Evolutionary conservation across 2,888 invertebrate genomes (phyloP), one percentile per base, ranked within the genome.

Genomic region (Luperina testacea): DNA sequence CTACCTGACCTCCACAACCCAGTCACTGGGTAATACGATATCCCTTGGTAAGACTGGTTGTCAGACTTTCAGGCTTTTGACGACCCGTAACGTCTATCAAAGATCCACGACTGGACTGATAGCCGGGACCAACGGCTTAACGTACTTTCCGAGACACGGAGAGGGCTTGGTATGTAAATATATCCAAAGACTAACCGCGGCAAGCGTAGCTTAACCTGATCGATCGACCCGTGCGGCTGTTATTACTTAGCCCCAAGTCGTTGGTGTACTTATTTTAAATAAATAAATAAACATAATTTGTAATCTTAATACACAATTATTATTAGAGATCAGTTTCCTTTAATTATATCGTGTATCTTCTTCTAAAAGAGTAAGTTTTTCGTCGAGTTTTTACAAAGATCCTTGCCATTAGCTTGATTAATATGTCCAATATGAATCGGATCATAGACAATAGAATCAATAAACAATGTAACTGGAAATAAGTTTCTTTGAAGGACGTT

Each of bases 381-480:
- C 13, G 53, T 53, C 17, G 53, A 17, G 13, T 80, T 32, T 24
- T 45, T 45, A 20, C 24, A 38, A 71, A 80, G 17, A 64, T 13
- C 15, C 20, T 42, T 70, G n/a, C 8, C 20, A 20, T 11, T 20
- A 73, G 32, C n/a, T 20, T 53, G 53, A 68, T 75, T 75, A 51
- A n/a, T 76, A 68, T 82, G 38, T 61, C 59, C 17, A 67, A 53
- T 17, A 53, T 67, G 8, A 77, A 61, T 61, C 9, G 4, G 24
- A 76, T 77, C 45, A n/a, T 9, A 82, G 27, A 61, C 67, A 61
- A 75, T n/a, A 48, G n/a, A 32, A 59, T 51, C 42, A 75, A 59
- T 20, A 63, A 42, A 77, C 38, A 45, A 68, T n/a, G 7, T 20
- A 6, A 76, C 20, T 38, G n/a, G 51, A 69, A 68, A 63, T 67